phyloP scores from a whole-genome alignment of 2,888 invertebrate genomes.

The Trachelus troglodyta region DNA sequence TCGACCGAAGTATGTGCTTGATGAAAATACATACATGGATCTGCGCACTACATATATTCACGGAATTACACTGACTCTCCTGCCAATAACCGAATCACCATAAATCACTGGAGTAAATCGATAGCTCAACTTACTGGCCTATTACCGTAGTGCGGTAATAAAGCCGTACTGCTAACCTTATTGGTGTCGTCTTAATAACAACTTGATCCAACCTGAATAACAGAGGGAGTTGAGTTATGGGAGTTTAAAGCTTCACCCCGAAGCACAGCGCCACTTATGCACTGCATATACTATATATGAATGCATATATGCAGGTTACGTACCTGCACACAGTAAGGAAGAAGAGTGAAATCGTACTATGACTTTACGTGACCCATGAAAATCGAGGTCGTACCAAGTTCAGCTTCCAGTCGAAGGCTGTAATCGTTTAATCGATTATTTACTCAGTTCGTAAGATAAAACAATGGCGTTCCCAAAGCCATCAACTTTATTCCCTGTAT shows the following conservation, averaged over 20 bases:
- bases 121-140: slow-evolving; percentile 52
- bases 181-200: slow-evolving; percentile 64
- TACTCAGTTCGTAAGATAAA: not conserved
- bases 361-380: not conserved
- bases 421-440: not conserved
- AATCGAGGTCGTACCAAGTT: not conserved
- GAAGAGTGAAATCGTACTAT: not conserved
- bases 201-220: slow-evolving; percentile 48
- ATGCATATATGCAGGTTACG: not conserved
- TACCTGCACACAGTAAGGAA: not conserved
- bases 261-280: not conserved
- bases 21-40: not conserved
- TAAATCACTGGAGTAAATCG: slow-evolving; percentile 55
- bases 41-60: not conserved
- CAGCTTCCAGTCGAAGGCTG: not conserved
- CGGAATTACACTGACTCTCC: not conserved
- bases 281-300: not conserved
- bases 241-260: slow-evolving; percentile 36
- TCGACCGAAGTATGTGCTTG: not conserved
- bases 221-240: slow-evolving; percentile 57
- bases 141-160: slow-evolving; percentile 53
- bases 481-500: not conserved
- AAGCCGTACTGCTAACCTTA: slow-evolving; percentile 60
- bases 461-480: not conserved
- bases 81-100: slow-evolving; percentile 18